Percentiles rank a stretch among this genome's conserved stretches.
Evolutionary conservation across 1,140 invertebrate species (phyloP).

Genomic region (Brachionus calyciflorus): DNA sequence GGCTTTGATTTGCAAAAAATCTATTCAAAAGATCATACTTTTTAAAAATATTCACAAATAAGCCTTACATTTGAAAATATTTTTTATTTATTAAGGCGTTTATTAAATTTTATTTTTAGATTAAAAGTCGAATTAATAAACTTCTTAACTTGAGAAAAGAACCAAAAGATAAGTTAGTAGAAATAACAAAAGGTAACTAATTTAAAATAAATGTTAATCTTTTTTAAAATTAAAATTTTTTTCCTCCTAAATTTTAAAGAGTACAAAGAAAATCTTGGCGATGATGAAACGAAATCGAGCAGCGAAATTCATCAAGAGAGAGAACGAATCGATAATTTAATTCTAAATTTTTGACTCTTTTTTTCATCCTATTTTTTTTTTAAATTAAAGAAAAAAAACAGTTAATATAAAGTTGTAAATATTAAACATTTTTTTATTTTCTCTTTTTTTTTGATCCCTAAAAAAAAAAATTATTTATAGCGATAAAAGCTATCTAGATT

Average conservation of each 20-base stretch:
- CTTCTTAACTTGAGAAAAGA: slow-evolving; percentile 29
- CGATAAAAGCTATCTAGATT: neutral
- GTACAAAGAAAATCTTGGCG: slow-evolving; percentile 36
- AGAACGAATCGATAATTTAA: slow-evolving; percentile 26
- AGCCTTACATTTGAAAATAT: neutral
- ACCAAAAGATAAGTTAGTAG: neutral
- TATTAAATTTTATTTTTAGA: neutral
- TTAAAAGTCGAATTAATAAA: slow-evolving; percentile 27
- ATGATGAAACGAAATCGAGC: slow-evolving; percentile 18
- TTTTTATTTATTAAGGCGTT: no score
- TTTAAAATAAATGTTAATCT: neutral
- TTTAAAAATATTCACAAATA: no score
- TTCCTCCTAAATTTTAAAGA: neutral
- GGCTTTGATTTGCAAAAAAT: no score
- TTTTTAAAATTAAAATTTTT: neutral
- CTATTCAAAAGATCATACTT: no score
- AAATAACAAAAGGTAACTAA: slow-evolving; percentile 13
- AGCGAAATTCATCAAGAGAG: slow-evolving; percentile 28
- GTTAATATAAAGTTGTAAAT: slow-evolving; percentile 32
- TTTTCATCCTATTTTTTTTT: neutral
- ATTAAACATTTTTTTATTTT: neutral
- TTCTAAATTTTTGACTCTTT: slow-evolving; percentile 30
- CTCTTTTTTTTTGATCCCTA: neutral
- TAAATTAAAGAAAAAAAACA: neutral
- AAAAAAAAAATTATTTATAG: no score